Conservation (phyloP, 2,797 vertebrate genomes). For the Chelon labrosus region DNA sequence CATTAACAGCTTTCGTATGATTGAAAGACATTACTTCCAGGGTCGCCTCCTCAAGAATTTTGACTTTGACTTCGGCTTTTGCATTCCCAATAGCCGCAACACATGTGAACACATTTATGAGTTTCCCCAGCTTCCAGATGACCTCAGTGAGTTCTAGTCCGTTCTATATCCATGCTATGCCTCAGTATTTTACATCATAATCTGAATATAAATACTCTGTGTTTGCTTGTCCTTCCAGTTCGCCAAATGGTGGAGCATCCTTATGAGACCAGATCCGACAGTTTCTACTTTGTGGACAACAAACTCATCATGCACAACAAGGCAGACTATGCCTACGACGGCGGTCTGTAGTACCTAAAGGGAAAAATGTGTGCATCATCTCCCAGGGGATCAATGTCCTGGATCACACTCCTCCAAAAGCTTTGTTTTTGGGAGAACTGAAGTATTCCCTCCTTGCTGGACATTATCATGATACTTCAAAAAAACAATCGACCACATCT, state of each 20-base stretch:
- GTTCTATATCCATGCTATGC: background rate
- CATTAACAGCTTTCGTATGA: slow-evolving; percentile 97
- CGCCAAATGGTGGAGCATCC: slow-evolving; percentile 95
- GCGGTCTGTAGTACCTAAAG: slow-evolving; percentile 87
- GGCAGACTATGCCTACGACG: slow-evolving; percentile 98
- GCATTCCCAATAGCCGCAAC: slow-evolving; percentile 98
- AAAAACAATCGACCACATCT: slow-evolving; percentile 49
- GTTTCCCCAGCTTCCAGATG: slow-evolving; percentile 97
- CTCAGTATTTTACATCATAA: background rate
- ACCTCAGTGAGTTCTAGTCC: slow-evolving; percentile 90
- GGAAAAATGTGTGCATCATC: slow-evolving; percentile 43
- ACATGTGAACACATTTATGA: slow-evolving; percentile 99
- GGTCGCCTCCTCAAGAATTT: slow-evolving; percentile 98
- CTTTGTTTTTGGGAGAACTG: slow-evolving; percentile 19
- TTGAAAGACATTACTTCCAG: slow-evolving; percentile 97
- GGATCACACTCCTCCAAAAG: slow-evolving; percentile 35
- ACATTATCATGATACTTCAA: slow-evolving; percentile 50
- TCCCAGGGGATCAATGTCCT: slow-evolving; percentile 34
- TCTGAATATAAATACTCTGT: background rate
- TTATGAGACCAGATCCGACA: slow-evolving; percentile 98
- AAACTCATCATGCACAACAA: slow-evolving; percentile 99
- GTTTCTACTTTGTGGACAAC: slow-evolving; percentile 99
- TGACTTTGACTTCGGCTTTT: slow-evolving; percentile 99
- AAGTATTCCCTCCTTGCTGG: slow-evolving; percentile 46
- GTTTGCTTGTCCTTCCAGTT: slow-evolving; percentile 81